phyloP scores from a whole-genome alignment of 2,888 invertebrate genomes.

The Gortyna flavago region DNA sequence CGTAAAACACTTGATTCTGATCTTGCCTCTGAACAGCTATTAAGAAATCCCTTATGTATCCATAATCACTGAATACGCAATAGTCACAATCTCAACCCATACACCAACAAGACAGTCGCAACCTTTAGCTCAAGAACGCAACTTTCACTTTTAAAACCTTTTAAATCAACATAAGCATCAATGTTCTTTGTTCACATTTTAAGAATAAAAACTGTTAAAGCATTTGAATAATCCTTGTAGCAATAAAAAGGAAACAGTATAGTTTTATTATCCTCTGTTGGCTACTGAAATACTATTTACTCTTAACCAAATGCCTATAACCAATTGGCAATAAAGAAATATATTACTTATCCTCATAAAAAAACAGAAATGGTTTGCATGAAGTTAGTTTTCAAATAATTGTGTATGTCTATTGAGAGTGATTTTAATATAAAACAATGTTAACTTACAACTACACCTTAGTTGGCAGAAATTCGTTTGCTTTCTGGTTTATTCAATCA shows the following conservation, averaged over 20 bases:
- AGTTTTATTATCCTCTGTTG: background rate
- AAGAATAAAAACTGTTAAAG: background rate
- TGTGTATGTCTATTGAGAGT: constrained; percentile 18
- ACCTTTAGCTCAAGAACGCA: background rate
- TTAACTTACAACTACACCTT: background rate
- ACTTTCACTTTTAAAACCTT: background rate
- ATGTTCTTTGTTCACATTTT: background rate
- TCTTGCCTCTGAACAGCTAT: background rate
- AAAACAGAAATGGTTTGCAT: constrained; percentile 12
- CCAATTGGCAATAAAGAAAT: background rate
- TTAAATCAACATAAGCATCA: background rate
- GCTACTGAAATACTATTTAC: background rate
- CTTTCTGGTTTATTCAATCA: constrained; percentile 7
- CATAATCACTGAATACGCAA: background rate
- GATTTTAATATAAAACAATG: constrained; percentile 2
- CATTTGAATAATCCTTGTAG: background rate
- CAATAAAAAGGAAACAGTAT: background rate
- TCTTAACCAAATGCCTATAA: too few species aligned
- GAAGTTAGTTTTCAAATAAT: constrained; percentile 9
- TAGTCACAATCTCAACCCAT: background rate
- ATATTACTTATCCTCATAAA: background rate
- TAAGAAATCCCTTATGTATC: background rate
- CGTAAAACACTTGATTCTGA: background rate
- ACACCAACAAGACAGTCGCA: background rate
- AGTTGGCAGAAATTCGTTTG: background rate